phyloP scores from a whole-genome alignment of 2,888 invertebrate species.

The Sturmia bella region DNA sequence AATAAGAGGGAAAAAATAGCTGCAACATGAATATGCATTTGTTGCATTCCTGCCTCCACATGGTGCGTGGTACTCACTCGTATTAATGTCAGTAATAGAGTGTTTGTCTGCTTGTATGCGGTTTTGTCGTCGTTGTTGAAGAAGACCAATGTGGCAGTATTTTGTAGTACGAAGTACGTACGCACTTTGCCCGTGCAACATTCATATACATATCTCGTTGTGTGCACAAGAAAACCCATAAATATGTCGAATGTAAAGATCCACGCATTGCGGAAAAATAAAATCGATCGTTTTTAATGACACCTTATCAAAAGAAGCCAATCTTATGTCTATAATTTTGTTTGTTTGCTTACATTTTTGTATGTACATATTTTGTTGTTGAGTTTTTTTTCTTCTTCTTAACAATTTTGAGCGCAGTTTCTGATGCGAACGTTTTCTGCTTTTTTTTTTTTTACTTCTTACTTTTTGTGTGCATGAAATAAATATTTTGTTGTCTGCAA shows the following conservation, averaged over 20 bases:
- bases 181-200: constrained; percentile 48
- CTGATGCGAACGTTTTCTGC: constrained; percentile 25
- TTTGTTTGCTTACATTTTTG: constrained; percentile 36
- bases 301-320: constrained; percentile 75
- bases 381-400: constrained; percentile 21
- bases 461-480: neutral
- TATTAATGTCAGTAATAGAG: constrained; percentile 29
- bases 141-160: constrained; percentile 48
- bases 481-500: neutral
- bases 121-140: constrained; percentile 30
- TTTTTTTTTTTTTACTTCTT: too few relatives aligned
- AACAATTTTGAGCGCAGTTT: constrained; percentile 41
- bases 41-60: constrained; percentile 65
- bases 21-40: constrained; percentile 69
- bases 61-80: constrained; percentile 61
- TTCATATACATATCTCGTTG: constrained; percentile 36
- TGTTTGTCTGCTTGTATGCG: neutral
- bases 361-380: neutral
- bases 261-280: constrained; percentile 73
- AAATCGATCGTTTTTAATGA: constrained; percentile 77
- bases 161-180: constrained; percentile 20
- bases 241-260: constrained; percentile 73
- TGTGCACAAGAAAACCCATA: constrained; percentile 72
- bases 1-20: constrained; percentile 32
- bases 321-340: constrained; percentile 76